Evolutionary conservation across 2,888 invertebrate genomes (phyloP), one percentile per base, ranked within the genome.

Genomic region (Theretra japonica): DNA sequence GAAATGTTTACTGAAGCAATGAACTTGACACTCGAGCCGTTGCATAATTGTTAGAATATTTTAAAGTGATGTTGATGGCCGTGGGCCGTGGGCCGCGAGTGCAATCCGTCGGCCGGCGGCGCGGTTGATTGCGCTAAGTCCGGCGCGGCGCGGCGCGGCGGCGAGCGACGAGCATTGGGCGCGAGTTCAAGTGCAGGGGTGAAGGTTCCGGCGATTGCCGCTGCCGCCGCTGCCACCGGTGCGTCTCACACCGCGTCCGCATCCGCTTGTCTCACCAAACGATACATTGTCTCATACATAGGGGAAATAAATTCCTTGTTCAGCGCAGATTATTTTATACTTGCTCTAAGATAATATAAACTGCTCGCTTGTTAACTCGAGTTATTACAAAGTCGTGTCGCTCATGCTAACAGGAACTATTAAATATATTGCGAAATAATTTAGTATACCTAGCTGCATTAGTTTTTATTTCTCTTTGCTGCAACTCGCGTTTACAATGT

Each of bases 111-210:
- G 84, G 83, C 84, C 85, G 11, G 11, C 80, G 86, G 84, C 82
- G 80, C 86, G 89, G 86, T 88, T 86, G 90, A 89, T 91, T 88
- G 89, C 87, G 87, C 85, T 86, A 88, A 87, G 86, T 86, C 83
- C 82, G 79, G 82, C 79, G 82, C 79, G 79, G 80, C 76, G 79
- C 77, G 79, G 76, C 75, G 78, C 74, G 74, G 73, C 75, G 73
- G 75, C 70, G 33, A 73, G 73, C 73, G 74, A 74, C 72, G 70
- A 71, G 74, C 72, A 68, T 74, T 74, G 75, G 80, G 79, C 75
- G 79, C 77, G 88, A 92, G 93, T 94, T 93, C 94, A 94, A 93
- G 94, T 89, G 88, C 91, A 92, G 90, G 94, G 94, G 91, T 94
- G 93, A 94, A 94, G 93, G 94, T 89, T 92, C 82, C 86, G 70